Conservation (phyloP, 2,888 invertebrate species). For the Mongoloraphidia duomilia region DNA sequence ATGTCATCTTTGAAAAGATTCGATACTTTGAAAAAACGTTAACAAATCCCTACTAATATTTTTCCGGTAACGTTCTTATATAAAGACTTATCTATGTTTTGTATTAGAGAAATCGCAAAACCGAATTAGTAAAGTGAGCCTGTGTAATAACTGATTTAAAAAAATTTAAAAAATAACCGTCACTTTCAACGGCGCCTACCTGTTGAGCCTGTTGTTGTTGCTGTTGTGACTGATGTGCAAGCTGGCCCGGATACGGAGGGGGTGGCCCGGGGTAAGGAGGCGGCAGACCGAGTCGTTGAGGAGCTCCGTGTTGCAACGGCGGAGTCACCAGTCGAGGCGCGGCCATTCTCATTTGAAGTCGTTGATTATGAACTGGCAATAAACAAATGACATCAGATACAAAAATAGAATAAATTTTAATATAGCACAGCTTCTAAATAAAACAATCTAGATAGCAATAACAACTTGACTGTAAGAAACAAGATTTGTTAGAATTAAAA, state of each 20-base stretch:
- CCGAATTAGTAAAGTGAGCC: too few relatives aligned
- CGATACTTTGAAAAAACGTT: constrained; percentile 2
- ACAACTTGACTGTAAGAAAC: too few relatives aligned
- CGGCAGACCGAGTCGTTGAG: constrained; percentile 29
- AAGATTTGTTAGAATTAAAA: too few relatives aligned
- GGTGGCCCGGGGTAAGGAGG: constrained; percentile 61
- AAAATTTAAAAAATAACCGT: too few relatives aligned
- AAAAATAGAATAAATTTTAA: too few relatives aligned
- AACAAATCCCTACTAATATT: not conserved
- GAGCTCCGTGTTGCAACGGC: constrained; percentile 16
- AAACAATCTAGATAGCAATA: too few relatives aligned
- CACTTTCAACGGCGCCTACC: not conserved
- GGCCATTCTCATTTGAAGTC: constrained; percentile 26
- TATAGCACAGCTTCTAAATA: too few relatives aligned
- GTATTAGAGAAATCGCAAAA: too few relatives aligned
- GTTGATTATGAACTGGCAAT: constrained; percentile 27
- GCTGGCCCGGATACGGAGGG: constrained; percentile 49
- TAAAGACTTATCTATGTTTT: too few relatives aligned
- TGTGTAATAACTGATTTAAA: too few relatives aligned
- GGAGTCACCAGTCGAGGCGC: constrained; percentile 15
- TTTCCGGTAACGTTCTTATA: too few relatives aligned
- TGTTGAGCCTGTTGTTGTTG: not conserved
- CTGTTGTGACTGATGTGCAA: constrained; percentile 16
- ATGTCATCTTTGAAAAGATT: not conserved
- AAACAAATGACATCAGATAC: too few relatives aligned